phyloP scores from a whole-genome alignment of 1,140 invertebrate genomes.

The Pemphigus obesinymphae region DNA sequence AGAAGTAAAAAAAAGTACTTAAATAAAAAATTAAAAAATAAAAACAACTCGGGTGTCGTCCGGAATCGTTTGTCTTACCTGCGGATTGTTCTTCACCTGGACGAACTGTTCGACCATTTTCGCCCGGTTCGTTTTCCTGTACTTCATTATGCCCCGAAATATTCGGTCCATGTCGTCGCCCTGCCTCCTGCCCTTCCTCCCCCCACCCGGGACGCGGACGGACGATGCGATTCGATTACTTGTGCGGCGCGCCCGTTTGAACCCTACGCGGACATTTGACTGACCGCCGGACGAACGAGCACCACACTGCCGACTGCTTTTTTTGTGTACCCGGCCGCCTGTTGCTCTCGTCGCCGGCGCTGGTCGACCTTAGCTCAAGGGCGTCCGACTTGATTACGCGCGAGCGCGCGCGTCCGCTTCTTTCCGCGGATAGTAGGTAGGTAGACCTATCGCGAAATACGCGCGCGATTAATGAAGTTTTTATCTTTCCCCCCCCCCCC shows the following conservation, averaged over 20 bases:
- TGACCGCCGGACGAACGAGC: not conserved
- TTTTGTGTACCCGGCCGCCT: not conserved
- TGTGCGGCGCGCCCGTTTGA: too few relatives aligned
- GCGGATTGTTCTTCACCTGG: conserved; percentile 77
- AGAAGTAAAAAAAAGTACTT: too few relatives aligned
- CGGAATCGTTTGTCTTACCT: conserved; percentile 58
- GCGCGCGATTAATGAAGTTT: too few relatives aligned
- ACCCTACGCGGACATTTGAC: too few relatives aligned
- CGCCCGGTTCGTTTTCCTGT: conserved; percentile 70
- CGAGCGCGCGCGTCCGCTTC: not conserved
- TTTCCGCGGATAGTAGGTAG: too few relatives aligned
- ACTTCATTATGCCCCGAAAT: conserved; percentile 80
- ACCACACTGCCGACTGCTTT: not conserved
- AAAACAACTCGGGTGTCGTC: not conserved
- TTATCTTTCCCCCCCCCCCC: too few relatives aligned
- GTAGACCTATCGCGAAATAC: too few relatives aligned
- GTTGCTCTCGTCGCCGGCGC: not conserved
- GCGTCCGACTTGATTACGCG: not conserved
- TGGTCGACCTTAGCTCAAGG: conserved; percentile 25
- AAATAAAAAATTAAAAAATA: too few relatives aligned
- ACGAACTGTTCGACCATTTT: conserved; percentile 87
- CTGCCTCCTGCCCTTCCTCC: not conserved
- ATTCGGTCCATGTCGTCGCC: conserved; percentile 70
- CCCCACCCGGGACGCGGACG: too few relatives aligned
- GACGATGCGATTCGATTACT: too few relatives aligned